Base-by-base conservation (phyloP, 2,797 vertebrate genomes). In the Tangara arthus region DNA sequence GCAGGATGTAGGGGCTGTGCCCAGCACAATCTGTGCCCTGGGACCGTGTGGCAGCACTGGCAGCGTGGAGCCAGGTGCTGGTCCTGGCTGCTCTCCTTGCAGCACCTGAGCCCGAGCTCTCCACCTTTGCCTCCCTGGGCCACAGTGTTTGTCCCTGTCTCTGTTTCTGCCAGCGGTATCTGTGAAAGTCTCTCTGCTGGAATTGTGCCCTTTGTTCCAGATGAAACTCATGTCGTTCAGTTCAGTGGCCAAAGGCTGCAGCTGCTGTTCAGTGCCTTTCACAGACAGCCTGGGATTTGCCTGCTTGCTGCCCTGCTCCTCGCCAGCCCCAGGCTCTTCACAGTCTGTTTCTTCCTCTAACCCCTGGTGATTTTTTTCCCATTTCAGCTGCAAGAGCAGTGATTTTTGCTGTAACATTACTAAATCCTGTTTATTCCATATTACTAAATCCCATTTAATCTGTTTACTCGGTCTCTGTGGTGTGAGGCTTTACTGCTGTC, bases 381-480 rank as follows among this genome's bases (percentile, higher is more conserved):
- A 1, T 64, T 82, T 82, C 81, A 35, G 37, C 78, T 35, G 26
- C 68, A 87, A 30, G 64, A 87, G 70, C 49, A 77, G 82, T 2
- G 8, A 84, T 85, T 93, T 87, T 65, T 90, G 81, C 72, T 72
- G 83, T 81, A 78, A 42, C 22, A 3, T 82, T 92, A 61, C 76
- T 77, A 79, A 96, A 94, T 95, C 92, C 76, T 87, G 76, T 96
- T 96, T 87, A 89, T 90, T 92, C 78, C 69, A 12, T 93, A 76
- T 95, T 96, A 71, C 72, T 95, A 90, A 95, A 95, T 96, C 89
- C 75, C 37, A 23, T 93, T 94, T 95, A 93, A 95, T 95, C 91
- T 92, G 68, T 95, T 94, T 93, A 92, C 53, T 77, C 0, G 0
- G 32, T 73, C 72, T 87, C 69, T 90, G 32, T 39, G 42, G 65